These are phyloP conservation scores for Chelon auratus DNA, from an alignment of 2,797 vertebrate species.

Conservation along the genomic window DNA sequence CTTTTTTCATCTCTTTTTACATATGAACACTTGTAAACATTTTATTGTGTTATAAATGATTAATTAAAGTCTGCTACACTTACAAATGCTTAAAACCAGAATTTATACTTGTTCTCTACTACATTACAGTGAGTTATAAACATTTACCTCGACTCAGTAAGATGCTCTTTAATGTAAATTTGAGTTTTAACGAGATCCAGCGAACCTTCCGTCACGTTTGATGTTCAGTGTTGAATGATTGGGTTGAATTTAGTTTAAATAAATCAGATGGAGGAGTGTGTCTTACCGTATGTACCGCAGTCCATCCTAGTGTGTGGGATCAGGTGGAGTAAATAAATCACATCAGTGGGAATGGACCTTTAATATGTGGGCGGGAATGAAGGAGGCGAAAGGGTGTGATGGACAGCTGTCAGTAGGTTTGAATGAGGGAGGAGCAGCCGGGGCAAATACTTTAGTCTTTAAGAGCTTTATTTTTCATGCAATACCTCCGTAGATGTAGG, in stretches of 20 bases:
- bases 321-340: conserved; percentile 51
- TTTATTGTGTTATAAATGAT: not conserved
- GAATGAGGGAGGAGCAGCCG: conserved; percentile 42
- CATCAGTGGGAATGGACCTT: conserved; percentile 46
- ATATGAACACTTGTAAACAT: no score
- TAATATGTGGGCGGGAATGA: conserved; percentile 43
- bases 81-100: no score
- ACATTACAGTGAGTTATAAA: not conserved
- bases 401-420: conserved; percentile 68
- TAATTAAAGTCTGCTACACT: not conserved
- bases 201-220: not conserved
- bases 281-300: conserved; percentile 72
- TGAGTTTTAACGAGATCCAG: not conserved
- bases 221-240: not conserved
- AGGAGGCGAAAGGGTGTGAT: conserved; percentile 61
- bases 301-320: conserved; percentile 68
- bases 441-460: not conserved
- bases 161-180: not conserved
- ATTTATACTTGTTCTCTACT: no score
- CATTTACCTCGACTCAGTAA: not conserved
- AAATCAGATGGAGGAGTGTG: not conserved
- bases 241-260: not conserved
- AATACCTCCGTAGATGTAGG: not conserved
- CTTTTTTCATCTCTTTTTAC: no score
- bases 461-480: not conserved